Percentiles rank a stretch among this genome's conserved stretches.
Evolutionary conservation across 2,797 vertebrate genomes (phyloP).

Genomic region (Gymnopithys bicolor): DNA sequence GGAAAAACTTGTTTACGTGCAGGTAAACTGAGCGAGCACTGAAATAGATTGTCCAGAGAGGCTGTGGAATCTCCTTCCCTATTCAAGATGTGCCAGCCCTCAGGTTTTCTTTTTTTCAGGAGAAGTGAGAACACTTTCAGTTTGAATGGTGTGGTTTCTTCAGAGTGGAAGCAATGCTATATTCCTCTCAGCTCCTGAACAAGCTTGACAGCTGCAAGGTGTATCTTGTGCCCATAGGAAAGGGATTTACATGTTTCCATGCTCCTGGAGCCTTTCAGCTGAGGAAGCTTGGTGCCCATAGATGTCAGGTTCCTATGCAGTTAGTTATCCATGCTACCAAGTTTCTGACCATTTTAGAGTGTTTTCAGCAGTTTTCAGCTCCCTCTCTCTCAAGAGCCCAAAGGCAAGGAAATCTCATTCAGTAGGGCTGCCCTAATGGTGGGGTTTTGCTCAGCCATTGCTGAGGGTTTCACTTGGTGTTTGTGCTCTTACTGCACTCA

Average conservation of each 20-base stretch:
- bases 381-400: neutral
- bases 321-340: neutral
- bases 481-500: neutral
- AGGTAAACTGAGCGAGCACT: rapidly evolving
- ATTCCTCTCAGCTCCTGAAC: neutral
- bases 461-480: neutral
- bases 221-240: neutral
- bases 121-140: neutral
- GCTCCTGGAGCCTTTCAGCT: neutral
- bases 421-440: neutral
- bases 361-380: neutral
- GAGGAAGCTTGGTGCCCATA: rapidly evolving
- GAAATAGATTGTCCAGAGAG: neutral
- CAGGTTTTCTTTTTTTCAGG: neutral
- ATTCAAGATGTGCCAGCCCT: neutral
- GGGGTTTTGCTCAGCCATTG: neutral
- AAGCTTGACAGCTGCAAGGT: neutral
- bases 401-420: neutral
- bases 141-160: neutral
- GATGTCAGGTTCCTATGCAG: neutral
- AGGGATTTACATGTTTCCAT: neutral
- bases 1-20: neutral
- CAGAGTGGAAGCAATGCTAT: neutral
- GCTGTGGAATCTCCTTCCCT: neutral
- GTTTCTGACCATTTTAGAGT: neutral